These are phyloP conservation scores for Ypsolopha scabrella DNA, from an alignment of 2,888 invertebrate species.

Conservation along the genomic window DNA sequence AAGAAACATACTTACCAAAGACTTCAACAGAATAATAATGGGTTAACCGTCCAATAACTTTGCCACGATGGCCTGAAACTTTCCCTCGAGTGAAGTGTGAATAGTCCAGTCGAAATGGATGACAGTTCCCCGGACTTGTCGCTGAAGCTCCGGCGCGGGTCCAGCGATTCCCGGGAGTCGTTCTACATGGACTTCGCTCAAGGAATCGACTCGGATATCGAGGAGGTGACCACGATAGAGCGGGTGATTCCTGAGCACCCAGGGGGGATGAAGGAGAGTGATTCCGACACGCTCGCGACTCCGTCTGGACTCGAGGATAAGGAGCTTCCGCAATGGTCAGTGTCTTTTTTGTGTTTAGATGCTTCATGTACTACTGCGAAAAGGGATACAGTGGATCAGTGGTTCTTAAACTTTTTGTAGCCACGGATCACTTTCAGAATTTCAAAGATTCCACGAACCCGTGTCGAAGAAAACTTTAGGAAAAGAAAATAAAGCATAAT, in stretches of 20 bases:
- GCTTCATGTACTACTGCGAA: too few species aligned
- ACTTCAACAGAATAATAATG: neutral
- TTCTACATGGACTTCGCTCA: constrained; percentile 93
- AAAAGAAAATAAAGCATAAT: neutral
- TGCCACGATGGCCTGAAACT: neutral
- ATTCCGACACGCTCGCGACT: constrained; percentile 59
- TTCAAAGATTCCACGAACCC: too few species aligned
- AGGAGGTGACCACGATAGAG: constrained; percentile 82
- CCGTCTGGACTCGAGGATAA: constrained; percentile 65
- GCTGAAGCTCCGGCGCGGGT: constrained; percentile 85
- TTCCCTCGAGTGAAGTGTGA: constrained; percentile 10
- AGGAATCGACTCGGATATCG: constrained; percentile 91
- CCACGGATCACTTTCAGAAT: too few species aligned
- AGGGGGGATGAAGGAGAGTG: constrained; percentile 53
- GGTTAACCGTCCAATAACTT: neutral
- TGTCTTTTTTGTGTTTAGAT: neutral
- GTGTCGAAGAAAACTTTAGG: neutral
- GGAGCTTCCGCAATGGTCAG: constrained; percentile 60
- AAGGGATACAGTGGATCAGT: too few species aligned
- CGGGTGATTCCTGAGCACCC: constrained; percentile 66
- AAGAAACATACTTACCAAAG: neutral
- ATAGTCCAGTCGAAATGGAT: constrained; percentile 43
- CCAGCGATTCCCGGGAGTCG: constrained; percentile 88
- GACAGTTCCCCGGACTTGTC: constrained; percentile 91
- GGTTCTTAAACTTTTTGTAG: too few species aligned